These are phyloP conservation scores for Mythimna loreyi DNA, from an alignment of 2,888 invertebrate genomes.

Conservation along the genomic window DNA sequence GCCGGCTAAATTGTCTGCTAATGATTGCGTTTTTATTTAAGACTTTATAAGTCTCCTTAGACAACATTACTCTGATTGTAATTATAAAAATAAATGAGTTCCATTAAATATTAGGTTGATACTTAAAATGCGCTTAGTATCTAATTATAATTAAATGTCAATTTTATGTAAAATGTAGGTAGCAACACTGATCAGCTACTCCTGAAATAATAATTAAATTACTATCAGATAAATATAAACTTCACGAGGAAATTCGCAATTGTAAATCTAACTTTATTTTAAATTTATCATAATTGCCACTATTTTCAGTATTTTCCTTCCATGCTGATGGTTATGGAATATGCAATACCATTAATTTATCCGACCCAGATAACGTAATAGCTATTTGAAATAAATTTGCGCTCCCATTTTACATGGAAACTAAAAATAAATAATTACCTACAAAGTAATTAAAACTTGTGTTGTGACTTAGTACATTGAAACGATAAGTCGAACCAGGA, in stretches of 20 bases:
- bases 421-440: constrained; percentile 5
- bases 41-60: constrained; percentile 16
- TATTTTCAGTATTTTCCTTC: constrained; percentile 42
- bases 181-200: background rate
- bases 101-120: background rate
- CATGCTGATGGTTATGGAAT: constrained; percentile 2
- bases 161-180: background rate
- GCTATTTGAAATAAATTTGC: constrained; percentile 2
- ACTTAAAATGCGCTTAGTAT: background rate
- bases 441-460: too few relatives aligned
- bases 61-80: background rate
- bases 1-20: constrained; percentile 29
- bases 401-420: constrained; percentile 7
- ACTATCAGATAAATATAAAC: constrained; percentile 18
- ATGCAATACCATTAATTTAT: constrained; percentile 6
- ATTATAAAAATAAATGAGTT: background rate
- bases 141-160: background rate
- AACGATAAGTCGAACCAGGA: background rate
- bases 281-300: background rate
- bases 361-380: background rate
- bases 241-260: background rate
- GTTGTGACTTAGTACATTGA: too few relatives aligned
- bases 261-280: constrained; percentile 22
- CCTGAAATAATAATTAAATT: constrained; percentile 4
- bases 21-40: constrained; percentile 19